phyloP scores from a whole-genome alignment of 2,797 vertebrate species.

The Ambastaia sidthimunki region DNA sequence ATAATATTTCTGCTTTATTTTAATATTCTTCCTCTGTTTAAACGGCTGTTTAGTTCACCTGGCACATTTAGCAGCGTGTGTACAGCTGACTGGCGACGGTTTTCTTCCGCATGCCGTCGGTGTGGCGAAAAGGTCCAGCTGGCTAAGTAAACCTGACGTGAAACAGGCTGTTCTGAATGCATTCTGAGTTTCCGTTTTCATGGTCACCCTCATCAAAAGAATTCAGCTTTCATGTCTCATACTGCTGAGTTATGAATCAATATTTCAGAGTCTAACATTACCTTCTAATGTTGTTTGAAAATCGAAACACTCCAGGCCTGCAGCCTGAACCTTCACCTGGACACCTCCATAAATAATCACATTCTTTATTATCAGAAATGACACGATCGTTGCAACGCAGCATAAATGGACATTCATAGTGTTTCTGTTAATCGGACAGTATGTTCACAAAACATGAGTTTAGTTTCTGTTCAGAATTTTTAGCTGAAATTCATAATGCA shows the following conservation, averaged over 20 bases:
- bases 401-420: background rate
- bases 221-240: conserved; percentile 58
- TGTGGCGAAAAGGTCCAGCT: conserved; percentile 21
- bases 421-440: background rate
- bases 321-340: conserved; percentile 35
- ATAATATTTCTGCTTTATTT: conserved; percentile 15
- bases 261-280: conserved; percentile 62
- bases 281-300: conserved; percentile 64
- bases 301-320: conserved; percentile 45
- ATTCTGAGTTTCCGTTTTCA: conserved; percentile 45
- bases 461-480: no score
- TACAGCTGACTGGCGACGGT: conserved; percentile 19
- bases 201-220: conserved; percentile 47
- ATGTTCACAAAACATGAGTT: background rate
- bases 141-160: conserved; percentile 50
- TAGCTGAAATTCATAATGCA: no score
- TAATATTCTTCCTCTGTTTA: background rate
- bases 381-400: background rate
- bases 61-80: background rate
- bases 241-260: conserved; percentile 63
- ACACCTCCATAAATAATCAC: conserved; percentile 44
- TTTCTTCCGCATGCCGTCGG: conserved; percentile 12
- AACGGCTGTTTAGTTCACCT: conserved; percentile 2
- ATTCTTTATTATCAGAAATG: conserved; percentile 36
- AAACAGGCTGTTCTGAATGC: conserved; percentile 51